Base-by-base conservation (phyloP, 2,797 vertebrate species). In the Macropodus opercularis region DNA sequence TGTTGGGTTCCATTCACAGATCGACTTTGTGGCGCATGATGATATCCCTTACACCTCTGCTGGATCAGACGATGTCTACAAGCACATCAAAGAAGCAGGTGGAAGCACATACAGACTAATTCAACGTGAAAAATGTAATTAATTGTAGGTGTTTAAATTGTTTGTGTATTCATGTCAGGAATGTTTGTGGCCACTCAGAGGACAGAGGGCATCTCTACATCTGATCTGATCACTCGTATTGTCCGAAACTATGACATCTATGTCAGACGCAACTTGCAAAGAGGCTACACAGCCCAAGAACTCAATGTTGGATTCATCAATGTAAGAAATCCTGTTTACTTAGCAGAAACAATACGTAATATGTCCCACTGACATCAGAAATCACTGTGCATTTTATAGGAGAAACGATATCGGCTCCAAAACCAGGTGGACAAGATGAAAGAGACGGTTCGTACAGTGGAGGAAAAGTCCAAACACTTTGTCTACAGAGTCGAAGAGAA, bases 381-480 rank as follows among this genome's bases (percentile, higher is more conserved):
- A 32, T 1, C n/a, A n/a, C n/a, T n/a, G n/a, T n/a, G 6, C 4
- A 23, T 34, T 61, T 14, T 40, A 55, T 79, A 99, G 97, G 97
- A 99, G 62, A 99, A 98, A 67, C 99, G 96, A 79, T 98, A 96
- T 3, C 92, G 94, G 26, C 94, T 99, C 69, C 98, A 99, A 92
- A 94, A 98, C 85, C 96, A 98, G 72, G 96, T 99, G 79, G 96
- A 99, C 80, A 96, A 93, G 84, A 98, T 99, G 95, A 99, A 99
- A 78, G 96, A 98, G 86, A 99, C 93, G n/a, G 97, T 99, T 32
- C 96, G 94, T 69, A 98, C 94, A 0, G 95, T 99, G 72, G 97
- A 99, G 64, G 96, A 99, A 75, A 96, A 94, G 82, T 98, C 96
- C 52, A 99, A 98, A 84, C 95, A 98, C 84, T 96, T 99, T 90